A percentile compares a stretch with the other conserved stretches of the same genome.
These are phyloP conservation scores for Drosophila paucipuncta DNA, from an alignment of 2,888 invertebrate species.

Conservation along the genomic window DNA sequence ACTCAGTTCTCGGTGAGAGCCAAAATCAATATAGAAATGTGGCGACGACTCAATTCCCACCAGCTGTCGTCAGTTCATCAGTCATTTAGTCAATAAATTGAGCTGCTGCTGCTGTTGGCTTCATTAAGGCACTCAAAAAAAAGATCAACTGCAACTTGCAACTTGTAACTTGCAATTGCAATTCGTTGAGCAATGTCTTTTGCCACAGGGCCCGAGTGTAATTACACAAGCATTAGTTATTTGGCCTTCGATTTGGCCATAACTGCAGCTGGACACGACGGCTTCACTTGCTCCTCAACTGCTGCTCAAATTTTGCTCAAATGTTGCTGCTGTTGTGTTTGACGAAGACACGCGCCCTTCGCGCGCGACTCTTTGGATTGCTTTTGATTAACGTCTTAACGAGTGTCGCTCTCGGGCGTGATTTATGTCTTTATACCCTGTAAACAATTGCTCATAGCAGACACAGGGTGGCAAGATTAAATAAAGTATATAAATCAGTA, in stretches of 20 bases:
- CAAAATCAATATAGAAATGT: conserved; percentile 17
- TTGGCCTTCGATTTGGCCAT: conserved; percentile 73
- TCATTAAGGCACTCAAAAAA: conserved; percentile 70
- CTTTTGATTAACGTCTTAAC: conserved; percentile 79
- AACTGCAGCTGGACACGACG: conserved; percentile 43
- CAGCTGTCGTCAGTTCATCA: conserved; percentile 66
- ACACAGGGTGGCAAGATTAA: neutral
- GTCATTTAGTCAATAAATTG: conserved; percentile 79
- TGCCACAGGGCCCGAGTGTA: conserved; percentile 48
- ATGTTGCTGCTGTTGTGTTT: conserved; percentile 2
- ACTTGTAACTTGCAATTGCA: conserved; percentile 41
- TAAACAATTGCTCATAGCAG: neutral
- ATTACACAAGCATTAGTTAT: conserved; percentile 73
- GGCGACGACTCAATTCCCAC: conserved; percentile 70
- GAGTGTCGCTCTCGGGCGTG: conserved; percentile 68
- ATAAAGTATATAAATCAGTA: neutral
- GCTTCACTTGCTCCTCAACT: conserved; percentile 2
- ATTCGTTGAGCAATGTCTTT: conserved; percentile 47
- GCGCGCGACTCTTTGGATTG: conserved; percentile 61
- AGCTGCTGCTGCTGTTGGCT: conserved; percentile 54
- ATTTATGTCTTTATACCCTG: conserved; percentile 62
- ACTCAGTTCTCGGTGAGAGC: neutral
- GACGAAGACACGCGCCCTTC: conserved; percentile 60
- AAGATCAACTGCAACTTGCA: conserved; percentile 49
- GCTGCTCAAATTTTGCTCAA: neutral